These are phyloP conservation scores for Ophiothrix spiculata DNA, from an alignment of 35 echinoderm and acorn worm genomes.

Conservation along the genomic window DNA sequence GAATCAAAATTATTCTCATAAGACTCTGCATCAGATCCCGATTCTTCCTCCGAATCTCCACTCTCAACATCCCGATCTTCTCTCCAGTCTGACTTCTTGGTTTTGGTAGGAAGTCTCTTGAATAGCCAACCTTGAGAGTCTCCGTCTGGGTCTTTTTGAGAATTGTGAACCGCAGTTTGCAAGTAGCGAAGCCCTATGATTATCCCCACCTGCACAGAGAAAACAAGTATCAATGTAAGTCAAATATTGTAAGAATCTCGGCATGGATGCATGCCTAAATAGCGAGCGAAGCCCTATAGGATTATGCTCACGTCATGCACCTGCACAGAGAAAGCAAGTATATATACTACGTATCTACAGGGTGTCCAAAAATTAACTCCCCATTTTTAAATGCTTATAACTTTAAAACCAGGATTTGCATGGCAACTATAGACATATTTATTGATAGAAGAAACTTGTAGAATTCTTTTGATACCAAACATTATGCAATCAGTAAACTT, in stretches of 20 bases:
- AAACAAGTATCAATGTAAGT: slow-evolving; percentile 1
- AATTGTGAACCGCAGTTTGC: slow-evolving; percentile 79
- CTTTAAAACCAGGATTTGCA: no score
- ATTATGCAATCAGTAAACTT: no score
- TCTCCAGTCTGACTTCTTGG: neutral
- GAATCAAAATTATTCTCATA: neutral
- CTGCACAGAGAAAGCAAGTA: neutral
- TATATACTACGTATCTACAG: neutral
- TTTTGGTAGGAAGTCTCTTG: slow-evolving; percentile 15
- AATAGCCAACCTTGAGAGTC: slow-evolving; percentile 55
- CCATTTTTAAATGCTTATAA: no score
- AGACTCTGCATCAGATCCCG: neutral
- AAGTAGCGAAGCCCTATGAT: slow-evolving; percentile 60
- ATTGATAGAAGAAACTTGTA: no score
- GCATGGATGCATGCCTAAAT: neutral
- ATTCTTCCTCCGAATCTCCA: neutral
- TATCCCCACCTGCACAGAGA: slow-evolving; percentile 26
- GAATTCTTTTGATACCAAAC: no score
- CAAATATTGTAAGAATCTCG: no score
- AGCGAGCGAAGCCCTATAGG: no score
- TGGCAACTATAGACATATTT: no score
- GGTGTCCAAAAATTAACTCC: no score
- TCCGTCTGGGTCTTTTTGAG: slow-evolving; percentile 54
- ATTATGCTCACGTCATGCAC: neutral
- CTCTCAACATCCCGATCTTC: neutral